Evolutionary conservation across 2,888 invertebrate genomes (phyloP).

Genomic region (Phaedon cochleariae): DNA sequence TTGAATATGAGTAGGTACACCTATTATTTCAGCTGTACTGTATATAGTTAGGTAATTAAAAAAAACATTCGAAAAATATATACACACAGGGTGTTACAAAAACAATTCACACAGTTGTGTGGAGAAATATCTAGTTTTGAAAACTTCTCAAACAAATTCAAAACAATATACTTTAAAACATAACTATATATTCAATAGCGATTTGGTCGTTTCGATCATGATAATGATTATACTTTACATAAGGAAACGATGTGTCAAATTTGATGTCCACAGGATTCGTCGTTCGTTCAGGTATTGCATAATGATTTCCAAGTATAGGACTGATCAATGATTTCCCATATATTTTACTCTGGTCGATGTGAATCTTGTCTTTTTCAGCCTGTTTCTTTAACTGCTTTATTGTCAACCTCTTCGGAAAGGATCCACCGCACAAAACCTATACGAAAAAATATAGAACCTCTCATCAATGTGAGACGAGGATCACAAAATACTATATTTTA

Average conservation of each 20-base stretch:
- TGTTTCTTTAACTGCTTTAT: conserved; percentile 65
- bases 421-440: conserved; percentile 57
- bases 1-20: no score
- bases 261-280: conserved; percentile 63
- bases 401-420: conserved; percentile 61
- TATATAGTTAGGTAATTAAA: no score
- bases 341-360: conserved; percentile 60
- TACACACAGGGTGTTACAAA: no score
- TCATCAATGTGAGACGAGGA: no score
- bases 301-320: conserved; percentile 70
- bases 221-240: conserved; percentile 54
- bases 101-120: no score
- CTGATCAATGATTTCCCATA: conserved; percentile 67
- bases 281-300: conserved; percentile 65
- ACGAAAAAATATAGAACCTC: conserved; percentile 15
- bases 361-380: conserved; percentile 60
- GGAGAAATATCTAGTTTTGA: no score
- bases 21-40: no score
- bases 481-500: not conserved
- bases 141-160: no score
- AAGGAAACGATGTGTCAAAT: conserved; percentile 71
- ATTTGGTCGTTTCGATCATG: no score
- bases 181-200: no score
- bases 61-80: no score
- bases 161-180: no score